A percentile compares a stretch with the other conserved stretches of the same genome.
Conservation (phyloP, 2,113 vertebrate genomes). For the Psephotus haematonotus region DNA sequence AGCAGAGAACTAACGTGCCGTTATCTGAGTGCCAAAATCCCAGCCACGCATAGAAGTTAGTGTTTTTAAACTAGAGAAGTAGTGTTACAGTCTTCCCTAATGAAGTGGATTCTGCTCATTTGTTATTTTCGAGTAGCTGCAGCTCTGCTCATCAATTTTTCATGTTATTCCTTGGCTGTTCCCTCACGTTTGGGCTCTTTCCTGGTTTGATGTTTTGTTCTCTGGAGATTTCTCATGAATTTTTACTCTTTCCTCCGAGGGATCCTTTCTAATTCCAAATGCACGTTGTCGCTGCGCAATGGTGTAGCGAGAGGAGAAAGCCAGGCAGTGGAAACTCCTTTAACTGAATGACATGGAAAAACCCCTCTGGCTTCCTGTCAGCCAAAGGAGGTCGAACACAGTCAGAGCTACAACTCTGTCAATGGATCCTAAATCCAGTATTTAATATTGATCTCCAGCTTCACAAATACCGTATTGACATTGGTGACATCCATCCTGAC, state of each 20-base stretch:
- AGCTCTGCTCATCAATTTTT: slow-evolving; percentile 40
- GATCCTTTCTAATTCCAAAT: neutral
- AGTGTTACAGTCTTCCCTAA: neutral
- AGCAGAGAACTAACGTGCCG: neutral
- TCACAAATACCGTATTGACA: neutral
- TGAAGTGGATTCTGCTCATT: neutral
- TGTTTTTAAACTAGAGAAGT: neutral
- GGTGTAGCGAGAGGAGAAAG: neutral
- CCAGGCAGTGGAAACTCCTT: slow-evolving; percentile 69
- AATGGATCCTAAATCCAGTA: slow-evolving; percentile 25
- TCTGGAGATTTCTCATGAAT: neutral
- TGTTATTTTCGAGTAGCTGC: slow-evolving; percentile 10
- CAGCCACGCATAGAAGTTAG: neutral
- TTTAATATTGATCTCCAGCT: neutral
- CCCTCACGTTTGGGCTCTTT: neutral
- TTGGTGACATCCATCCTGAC: neutral
- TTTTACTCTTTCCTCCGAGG: neutral
- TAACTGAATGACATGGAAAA: slow-evolving; percentile 71
- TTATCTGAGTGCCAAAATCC: neutral
- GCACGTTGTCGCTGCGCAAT: fast-evolving
- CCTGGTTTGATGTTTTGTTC: neutral
- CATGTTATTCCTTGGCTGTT: neutral
- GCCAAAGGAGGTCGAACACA: neutral
- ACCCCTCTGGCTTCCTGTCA: slow-evolving; percentile 47
- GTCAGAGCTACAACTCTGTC: neutral